Evolutionary conservation across 2,888 invertebrate species (phyloP), one percentile per base, ranked within the genome.

Genomic region (Agapetus fuscipes): DNA sequence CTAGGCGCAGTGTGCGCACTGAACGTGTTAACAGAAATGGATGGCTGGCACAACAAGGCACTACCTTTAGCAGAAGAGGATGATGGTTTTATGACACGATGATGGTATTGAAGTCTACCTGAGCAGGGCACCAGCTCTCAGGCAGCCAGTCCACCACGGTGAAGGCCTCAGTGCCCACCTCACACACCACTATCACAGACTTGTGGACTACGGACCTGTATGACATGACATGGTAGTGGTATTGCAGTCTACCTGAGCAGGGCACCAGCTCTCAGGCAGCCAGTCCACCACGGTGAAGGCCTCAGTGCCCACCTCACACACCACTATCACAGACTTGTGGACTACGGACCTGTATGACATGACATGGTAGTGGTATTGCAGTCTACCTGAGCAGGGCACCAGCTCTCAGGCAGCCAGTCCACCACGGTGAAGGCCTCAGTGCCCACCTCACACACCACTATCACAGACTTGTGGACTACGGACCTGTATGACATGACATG

Each of bases 141-240:
- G 80, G 78, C 32, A 80, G 51, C 3, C 72, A 76, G 16, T 74
- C 60, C 9, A 77, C 51, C 12, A 76, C 57, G 1, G 64, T 65
- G 34, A 78, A 64, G 0, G 59, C 62, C 52, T 82, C 82, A 0
- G 66, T 63, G 2, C 68, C 63, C 3, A 84, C 56, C 49, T 80
- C 72, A 48, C 83, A 76, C 35, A 84, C 62, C 17, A 79, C 82
- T 2, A 86, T 57, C 1, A 83, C 76, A 0, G 87, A 78, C n/a
- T n/a, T n/a, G n/a, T n/a, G n/a, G n/a, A n/a, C n/a, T n/a, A n/a
- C n/a, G n/a, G n/a, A n/a, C n/a, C n/a, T n/a, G n/a, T n/a, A n/a
- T n/a, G n/a, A n/a, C n/a, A n/a, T n/a, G n/a, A n/a, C n/a, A n/a
- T n/a, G n/a, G n/a, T n/a, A n/a, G n/a, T n/a, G n/a, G n/a, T n/a